Conservation (phyloP, 2,888 invertebrate species). For the Branchipolynoe longqiensis region DNA sequence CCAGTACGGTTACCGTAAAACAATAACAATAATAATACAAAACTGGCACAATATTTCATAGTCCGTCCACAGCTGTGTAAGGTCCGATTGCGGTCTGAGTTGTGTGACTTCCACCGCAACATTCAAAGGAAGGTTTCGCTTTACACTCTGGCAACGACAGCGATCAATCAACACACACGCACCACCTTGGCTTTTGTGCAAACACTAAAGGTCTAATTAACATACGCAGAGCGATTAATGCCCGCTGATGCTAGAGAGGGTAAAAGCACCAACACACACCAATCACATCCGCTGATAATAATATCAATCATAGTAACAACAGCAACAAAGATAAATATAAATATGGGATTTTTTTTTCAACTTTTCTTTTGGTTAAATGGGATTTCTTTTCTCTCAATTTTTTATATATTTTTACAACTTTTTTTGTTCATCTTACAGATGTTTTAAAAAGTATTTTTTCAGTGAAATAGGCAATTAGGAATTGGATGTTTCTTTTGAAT, state of each 20-base stretch:
- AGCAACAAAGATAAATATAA: not conserved
- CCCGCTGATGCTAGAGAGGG: slow-evolving; percentile 37
- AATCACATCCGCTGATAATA: not conserved
- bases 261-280: slow-evolving; percentile 26
- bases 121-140: slow-evolving; percentile 3
- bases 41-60: slow-evolving; percentile 28
- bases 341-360: not conserved
- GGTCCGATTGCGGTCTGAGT: too few relatives aligned
- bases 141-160: not conserved
- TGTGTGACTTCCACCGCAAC: slow-evolving; percentile 37
- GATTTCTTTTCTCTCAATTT: not conserved
- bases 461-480: too few relatives aligned
- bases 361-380: not conserved
- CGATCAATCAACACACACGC: not conserved
- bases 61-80: too few relatives aligned
- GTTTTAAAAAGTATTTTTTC: too few relatives aligned
- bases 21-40: not conserved
- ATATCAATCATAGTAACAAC: not conserved
- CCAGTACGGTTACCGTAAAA: not conserved
- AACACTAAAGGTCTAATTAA: not conserved
- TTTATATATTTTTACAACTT: too few relatives aligned
- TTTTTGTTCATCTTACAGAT: too few relatives aligned
- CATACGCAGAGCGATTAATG: slow-evolving; percentile 3
- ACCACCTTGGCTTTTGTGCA: not conserved
- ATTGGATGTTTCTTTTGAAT: too few relatives aligned